Percentiles rank a stretch among this genome's conserved stretches.
Conservation (phyloP, 1,140 invertebrate genomes). For the Listronotus bonariensis region DNA sequence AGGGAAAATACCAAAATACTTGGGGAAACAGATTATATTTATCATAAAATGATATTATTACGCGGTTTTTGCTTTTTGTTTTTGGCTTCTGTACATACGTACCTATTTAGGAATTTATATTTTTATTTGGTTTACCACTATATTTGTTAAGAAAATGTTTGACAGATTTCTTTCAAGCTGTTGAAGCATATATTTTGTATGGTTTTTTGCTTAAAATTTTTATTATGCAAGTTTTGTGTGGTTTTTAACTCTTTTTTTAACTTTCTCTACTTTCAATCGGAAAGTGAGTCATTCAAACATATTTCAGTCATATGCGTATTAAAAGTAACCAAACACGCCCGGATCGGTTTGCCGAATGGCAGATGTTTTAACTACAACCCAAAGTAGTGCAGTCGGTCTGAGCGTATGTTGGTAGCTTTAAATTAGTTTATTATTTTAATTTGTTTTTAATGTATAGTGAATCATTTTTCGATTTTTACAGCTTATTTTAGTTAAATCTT, state of each 20-base stretch:
- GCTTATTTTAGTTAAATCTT: not conserved
- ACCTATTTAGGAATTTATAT: not conserved
- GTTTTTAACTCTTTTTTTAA: conserved; percentile 11
- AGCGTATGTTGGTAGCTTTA: too few relatives aligned
- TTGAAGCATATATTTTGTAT: not conserved
- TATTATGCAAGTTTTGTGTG: not conserved
- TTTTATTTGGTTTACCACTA: conserved; percentile 4
- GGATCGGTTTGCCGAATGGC: too few relatives aligned
- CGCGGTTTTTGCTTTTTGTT: not conserved
- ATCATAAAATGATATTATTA: conserved; percentile 14
- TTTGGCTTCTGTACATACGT: not conserved
- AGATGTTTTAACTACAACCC: too few relatives aligned
- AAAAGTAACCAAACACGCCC: too few relatives aligned
- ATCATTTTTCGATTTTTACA: not conserved
- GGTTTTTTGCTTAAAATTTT: conserved; percentile 4
- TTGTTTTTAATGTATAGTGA: too few relatives aligned
- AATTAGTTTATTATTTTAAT: too few relatives aligned
- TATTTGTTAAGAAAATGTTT: not conserved
- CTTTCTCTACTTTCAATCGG: not conserved
- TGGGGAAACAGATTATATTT: conserved; percentile 8
- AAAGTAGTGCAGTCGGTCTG: too few relatives aligned
- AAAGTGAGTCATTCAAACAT: not conserved
- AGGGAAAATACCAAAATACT: conserved; percentile 1
- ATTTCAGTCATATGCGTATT: too few relatives aligned
- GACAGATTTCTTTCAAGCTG: not conserved